Base-by-base conservation (phyloP, 2,888 invertebrate genomes). In the Drosophila nr. fundita region DNA sequence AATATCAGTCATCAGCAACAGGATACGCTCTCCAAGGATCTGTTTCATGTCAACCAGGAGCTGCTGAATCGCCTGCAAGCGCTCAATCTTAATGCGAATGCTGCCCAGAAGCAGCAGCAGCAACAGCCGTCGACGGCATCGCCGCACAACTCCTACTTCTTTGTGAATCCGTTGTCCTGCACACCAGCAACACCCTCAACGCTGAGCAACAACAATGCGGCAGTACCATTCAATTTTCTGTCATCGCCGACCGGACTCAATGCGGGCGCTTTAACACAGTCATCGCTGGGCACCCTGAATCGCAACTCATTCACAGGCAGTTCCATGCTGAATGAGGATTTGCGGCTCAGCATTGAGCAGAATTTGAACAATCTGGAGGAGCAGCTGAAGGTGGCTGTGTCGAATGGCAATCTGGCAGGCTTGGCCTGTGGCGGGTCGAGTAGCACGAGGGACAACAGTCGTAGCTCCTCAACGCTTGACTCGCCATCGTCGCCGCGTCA, bases 351-450 rank as follows among this genome's bases (percentile, higher is more conserved):
- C 75, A 91, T 93, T 70, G 93, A 93, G 58, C 91, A 92, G 72
- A 93, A 93, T 76, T 93, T 94, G 8, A 93, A 94, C n/a, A 93
- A 93, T 7, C 73, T 92, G 32, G 94, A 94, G 18, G 95, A 94
- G 64, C 94, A 95, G 21, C 95, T 96, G 72, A 95, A 95, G 63
- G 84, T 82, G 7, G 88, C 88, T 7, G 85, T 89, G 0, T 92
- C 92, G 1, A 92, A 94, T 94, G 57, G 94, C 92, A 30, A 94
- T 91, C 49, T 87, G 54, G 86, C 90, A 13, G 90, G 87, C 15
- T 52, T 88, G 54, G 88, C 89, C 57, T 86, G 87, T 30, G 82
- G 87, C 36, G 81, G 86, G 54, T 73, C 87, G 27, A 73, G 86
- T 18, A 79, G 89, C 69, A 87, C 89, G 21, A 15, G 92, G 82